phyloP scores from a whole-genome alignment of 2,888 invertebrate species.

The Torymus texanus region DNA sequence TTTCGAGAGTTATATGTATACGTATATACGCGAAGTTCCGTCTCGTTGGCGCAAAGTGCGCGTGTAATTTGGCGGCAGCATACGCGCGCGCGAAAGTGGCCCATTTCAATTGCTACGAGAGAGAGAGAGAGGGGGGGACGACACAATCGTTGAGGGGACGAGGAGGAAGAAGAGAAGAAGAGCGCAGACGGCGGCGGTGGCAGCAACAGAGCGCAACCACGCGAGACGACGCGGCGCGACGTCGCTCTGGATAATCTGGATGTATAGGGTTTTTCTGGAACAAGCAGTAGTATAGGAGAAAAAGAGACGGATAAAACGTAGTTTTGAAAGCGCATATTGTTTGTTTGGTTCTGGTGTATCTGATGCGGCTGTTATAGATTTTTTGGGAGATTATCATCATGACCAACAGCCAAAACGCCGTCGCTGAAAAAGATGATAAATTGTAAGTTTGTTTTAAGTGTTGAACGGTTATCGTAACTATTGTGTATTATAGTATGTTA shows the following conservation, averaged over 20 bases:
- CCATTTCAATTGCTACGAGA: constrained; percentile 28
- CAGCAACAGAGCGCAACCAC: constrained; percentile 3
- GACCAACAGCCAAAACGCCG: too few species aligned
- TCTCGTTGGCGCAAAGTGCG: constrained; percentile 18
- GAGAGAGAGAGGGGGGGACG: neutral
- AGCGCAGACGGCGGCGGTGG: neutral
- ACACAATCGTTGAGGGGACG: neutral
- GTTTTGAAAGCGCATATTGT: too few species aligned
- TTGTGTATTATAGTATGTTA: too few species aligned
- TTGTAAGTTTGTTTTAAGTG: too few species aligned
- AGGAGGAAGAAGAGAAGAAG: constrained; percentile 10
- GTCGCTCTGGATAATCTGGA: constrained; percentile 21
- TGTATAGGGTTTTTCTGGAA: neutral
- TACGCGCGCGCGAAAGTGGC: constrained; percentile 38
- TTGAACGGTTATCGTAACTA: too few species aligned
- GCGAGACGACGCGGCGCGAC: constrained; percentile 1
- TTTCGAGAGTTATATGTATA: too few species aligned
- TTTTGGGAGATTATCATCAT: too few species aligned
- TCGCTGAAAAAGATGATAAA: too few species aligned
- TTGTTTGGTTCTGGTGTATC: too few species aligned
- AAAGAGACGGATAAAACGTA: too few species aligned
- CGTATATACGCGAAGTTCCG: neutral
- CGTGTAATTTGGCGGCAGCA: constrained; percentile 8
- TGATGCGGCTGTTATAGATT: too few species aligned
- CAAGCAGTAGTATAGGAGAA: too few species aligned